A percentile compares a stretch with the other conserved stretches of the same genome.
Conservation (phyloP, 2,888 invertebrate genomes). For the Mesoligia furuncula region DNA sequence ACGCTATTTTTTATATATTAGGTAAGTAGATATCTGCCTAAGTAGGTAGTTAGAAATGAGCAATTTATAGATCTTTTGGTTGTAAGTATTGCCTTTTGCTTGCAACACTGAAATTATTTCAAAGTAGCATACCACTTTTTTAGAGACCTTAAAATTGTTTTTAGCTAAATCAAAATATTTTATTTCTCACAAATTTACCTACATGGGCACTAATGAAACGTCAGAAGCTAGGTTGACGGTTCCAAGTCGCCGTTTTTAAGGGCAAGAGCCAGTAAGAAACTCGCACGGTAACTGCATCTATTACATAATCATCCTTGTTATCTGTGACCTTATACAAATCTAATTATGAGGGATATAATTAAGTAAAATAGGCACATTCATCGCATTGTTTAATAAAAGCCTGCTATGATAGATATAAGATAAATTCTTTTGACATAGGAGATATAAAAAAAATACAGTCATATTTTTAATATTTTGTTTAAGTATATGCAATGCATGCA, state of each 20-base stretch:
- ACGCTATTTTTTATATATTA: not conserved
- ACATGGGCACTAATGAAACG: too few species aligned
- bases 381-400: not conserved
- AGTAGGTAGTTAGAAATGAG: not conserved
- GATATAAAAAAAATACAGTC: not conserved
- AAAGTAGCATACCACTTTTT: not conserved
- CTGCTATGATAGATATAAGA: not conserved
- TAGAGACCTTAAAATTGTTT: not conserved
- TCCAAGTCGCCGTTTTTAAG: not conserved
- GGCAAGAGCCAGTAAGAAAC: not conserved
- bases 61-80: not conserved
- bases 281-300: not conserved
- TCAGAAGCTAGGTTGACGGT: too few species aligned
- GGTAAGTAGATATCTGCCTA: not conserved
- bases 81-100: not conserved
- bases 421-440: not conserved
- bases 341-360: not conserved
- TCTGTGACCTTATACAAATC: not conserved
- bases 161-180: not conserved
- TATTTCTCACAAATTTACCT: too few species aligned
- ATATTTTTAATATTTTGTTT: not conserved
- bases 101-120: not conserved
- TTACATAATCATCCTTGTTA: not conserved
- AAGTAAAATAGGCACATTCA: not conserved
- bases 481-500: not conserved